Evolutionary conservation across 2,113 vertebrate genomes (phyloP).

Genomic region (Tyto alba): DNA sequence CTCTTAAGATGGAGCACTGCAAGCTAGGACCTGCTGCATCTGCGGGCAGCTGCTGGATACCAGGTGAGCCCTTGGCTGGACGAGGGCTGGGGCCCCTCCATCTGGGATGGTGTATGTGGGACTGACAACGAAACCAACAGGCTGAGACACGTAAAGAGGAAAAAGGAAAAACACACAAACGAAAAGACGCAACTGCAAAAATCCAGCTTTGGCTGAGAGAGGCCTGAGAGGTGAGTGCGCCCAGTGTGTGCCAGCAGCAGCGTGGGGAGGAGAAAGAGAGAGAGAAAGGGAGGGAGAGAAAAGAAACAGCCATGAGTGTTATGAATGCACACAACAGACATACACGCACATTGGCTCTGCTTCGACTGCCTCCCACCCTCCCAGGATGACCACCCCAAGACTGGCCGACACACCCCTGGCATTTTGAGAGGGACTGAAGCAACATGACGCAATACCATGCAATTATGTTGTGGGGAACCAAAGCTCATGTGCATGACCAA

Average conservation of each 20-base stretch:
- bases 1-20: constrained; percentile 26
- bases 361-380: background rate
- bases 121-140: constrained; percentile 45
- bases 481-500: constrained; percentile 29
- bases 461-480: constrained; percentile 17
- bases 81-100: constrained; percentile 32
- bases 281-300: constrained; percentile 67
- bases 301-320: constrained; percentile 79
- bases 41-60: constrained; percentile 33
- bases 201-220: constrained; percentile 98
- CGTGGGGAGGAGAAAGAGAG: constrained; percentile 73
- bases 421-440: constrained; percentile 31
- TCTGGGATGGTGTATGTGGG: constrained; percentile 11
- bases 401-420: background rate
- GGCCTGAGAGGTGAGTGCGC: constrained; percentile 85
- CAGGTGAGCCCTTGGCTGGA: constrained; percentile 52
- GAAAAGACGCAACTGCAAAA: constrained; percentile 96
- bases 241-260: constrained; percentile 80
- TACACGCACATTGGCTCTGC: constrained; percentile 10
- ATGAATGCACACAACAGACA: constrained; percentile 67
- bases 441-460: constrained; percentile 42
- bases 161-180: constrained; percentile 72
- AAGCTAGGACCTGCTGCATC: constrained; percentile 30
- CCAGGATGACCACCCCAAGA: constrained; percentile 18
- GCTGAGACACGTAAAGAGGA: constrained; percentile 55